phyloP scores from a whole-genome alignment of 2,888 invertebrate genomes.

The Chymomyza procnemis region DNA sequence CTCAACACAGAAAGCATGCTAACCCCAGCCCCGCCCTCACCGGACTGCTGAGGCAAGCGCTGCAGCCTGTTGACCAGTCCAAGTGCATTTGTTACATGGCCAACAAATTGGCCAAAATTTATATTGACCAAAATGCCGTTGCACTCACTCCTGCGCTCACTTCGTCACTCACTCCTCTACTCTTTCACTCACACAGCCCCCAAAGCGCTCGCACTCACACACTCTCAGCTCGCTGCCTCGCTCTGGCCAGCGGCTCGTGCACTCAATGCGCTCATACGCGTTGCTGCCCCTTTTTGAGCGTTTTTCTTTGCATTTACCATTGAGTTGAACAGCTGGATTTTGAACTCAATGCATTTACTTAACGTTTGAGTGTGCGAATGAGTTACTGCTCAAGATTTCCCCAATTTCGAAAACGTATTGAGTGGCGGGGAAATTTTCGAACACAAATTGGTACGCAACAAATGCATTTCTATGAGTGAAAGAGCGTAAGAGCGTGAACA shows the following conservation, averaged over 20 bases:
- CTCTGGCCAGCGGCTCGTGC: not conserved
- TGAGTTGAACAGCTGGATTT: no score
- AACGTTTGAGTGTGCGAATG: slow-evolving; percentile 18
- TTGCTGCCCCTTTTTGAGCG: slow-evolving; percentile 4
- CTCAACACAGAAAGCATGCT: no score
- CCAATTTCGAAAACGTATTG: slow-evolving; percentile 28
- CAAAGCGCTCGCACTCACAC: slow-evolving; percentile 3
- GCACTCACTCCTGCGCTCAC: slow-evolving; percentile 1
- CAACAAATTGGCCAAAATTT: not conserved
- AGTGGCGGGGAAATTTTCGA: not conserved
- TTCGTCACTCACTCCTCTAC: slow-evolving; percentile 12
- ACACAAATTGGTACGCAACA: not conserved
- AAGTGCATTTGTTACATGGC: not conserved
- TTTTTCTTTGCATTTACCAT: no score
- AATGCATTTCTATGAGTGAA: not conserved
- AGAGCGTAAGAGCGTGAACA: no score
- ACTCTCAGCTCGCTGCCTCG: slow-evolving; percentile 6
- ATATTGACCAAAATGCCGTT: not conserved
- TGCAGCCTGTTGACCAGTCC: not conserved
- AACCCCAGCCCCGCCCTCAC: no score
- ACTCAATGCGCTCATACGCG: not conserved
- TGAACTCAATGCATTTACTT: slow-evolving; percentile 7
- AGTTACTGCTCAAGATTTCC: slow-evolving; percentile 10
- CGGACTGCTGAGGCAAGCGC: no score
- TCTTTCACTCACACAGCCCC: not conserved